A percentile compares a stretch with the other conserved stretches of the same genome.
phyloP scores from a whole-genome alignment of 92 coral and sea anemone genomes.

The Ricordea florida region DNA sequence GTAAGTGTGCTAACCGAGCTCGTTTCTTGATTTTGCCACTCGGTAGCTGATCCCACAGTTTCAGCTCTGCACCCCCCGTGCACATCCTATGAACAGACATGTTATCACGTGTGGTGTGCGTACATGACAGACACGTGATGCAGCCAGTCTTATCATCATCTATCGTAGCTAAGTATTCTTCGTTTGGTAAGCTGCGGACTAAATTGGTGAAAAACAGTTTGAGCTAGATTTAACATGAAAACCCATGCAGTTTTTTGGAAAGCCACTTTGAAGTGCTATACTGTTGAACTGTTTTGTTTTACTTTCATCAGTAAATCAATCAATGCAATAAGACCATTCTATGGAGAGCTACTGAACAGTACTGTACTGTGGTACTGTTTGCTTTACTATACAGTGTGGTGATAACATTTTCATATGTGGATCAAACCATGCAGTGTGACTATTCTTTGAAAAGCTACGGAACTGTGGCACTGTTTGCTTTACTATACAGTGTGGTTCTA shows the following conservation, averaged over 20 bases:
- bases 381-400: not conserved
- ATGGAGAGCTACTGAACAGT: not conserved
- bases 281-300: not conserved
- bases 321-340: not conserved
- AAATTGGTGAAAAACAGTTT: not conserved
- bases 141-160: constrained; percentile 91
- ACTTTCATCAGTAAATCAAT: not conserved
- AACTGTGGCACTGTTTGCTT: too few species aligned
- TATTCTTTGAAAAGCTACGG: too few species aligned
- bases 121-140: constrained; percentile 85
- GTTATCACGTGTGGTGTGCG: constrained; percentile 72
- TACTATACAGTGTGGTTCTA: too few species aligned
- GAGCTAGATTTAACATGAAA: not conserved
- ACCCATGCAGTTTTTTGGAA: not conserved
- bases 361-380: not conserved
- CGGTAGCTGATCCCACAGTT: constrained; percentile 90
- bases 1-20: constrained; percentile 70
- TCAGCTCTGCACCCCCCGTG: constrained; percentile 94
- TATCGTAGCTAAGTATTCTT: constrained; percentile 84
- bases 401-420: too few species aligned
- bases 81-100: constrained; percentile 80
- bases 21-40: constrained; percentile 78
- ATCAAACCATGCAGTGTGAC: too few species aligned
- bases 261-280: not conserved
- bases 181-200: constrained; percentile 95